Base-by-base conservation (phyloP, 2,797 vertebrate genomes). In the Uromys caudimaculatus region DNA sequence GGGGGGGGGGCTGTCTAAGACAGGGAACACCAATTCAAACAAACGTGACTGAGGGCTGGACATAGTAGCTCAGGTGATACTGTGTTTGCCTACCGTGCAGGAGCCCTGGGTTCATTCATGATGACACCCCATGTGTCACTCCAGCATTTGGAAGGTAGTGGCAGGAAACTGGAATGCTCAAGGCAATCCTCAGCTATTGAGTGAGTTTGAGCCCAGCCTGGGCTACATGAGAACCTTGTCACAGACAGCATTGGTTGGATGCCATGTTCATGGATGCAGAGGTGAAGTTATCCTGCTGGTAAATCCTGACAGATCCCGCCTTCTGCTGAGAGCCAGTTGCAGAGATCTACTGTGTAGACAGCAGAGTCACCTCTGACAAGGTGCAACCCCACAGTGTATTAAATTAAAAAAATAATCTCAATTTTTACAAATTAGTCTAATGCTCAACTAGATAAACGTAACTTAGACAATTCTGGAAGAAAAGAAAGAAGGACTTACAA, bases 341-440 rank as follows among this genome's bases (percentile, higher is more conserved):
- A 79, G 69, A 62, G 75, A 81, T 44, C 60, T 41, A 83, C 90
- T 75, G 62, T 24, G 85, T 82, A 84, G 50, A 38, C 77, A 41
- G 17, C 29, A 78, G 58, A 94, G 58, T 52, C 67, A 44, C 29
- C 14, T 44, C 81, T 91, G n/a, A 60, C 89, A 73, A 47, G 10
- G 35, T 86, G 41, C 79, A 78, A 16, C 47, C 52, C 47, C 8
- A 0, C 38, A 41, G 89, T 60, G 62, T 35, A 23, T 73, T 27
- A 47, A 44, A 67, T 41, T 35, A 7, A 24, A 52, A 79, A 60
- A 81, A 77, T 82, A 62, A 54, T 50, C 58, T 62, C 86, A 41
- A 79, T 89, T 89, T 94, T 85, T 52, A 79, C 35, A 94, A 76
- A 79, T 88, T 93, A 64, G 38, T 92, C 54, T 91, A 60, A 76